Evolutionary conservation across 2,888 invertebrate species (phyloP).

Genomic region (Griposia aprilina): DNA sequence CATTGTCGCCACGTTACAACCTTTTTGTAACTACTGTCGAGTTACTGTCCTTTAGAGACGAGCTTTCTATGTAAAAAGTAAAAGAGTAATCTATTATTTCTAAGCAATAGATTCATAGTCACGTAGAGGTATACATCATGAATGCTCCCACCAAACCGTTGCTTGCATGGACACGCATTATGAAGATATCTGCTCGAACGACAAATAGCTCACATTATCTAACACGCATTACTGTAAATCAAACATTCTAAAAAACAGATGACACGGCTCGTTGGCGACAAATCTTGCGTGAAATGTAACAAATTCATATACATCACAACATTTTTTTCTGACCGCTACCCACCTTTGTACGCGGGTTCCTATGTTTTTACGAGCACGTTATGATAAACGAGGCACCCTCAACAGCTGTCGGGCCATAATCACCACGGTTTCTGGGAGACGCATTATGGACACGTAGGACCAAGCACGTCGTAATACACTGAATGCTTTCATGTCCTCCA

Average conservation of each 20-base stretch:
- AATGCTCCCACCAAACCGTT: neutral
- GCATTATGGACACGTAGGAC: slow-evolving; percentile 77
- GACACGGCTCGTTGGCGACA: slow-evolving; percentile 71
- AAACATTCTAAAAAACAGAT: slow-evolving; percentile 47
- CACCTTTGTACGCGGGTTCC: slow-evolving; percentile 74
- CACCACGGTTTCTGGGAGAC: slow-evolving; percentile 75
- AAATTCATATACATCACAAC: slow-evolving; percentile 75
- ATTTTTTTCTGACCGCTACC: slow-evolving; percentile 70
- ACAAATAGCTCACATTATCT: slow-evolving; percentile 19
- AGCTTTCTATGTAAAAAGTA: neutral
- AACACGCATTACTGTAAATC: slow-evolving; percentile 51
- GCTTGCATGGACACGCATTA: neutral
- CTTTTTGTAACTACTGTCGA: slow-evolving; percentile 31
- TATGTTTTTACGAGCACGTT: slow-evolving; percentile 78
- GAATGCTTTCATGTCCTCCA: slow-evolving; percentile 69
- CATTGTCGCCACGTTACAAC: slow-evolving; percentile 43
- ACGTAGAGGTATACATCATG: neutral
- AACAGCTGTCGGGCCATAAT: slow-evolving; percentile 69
- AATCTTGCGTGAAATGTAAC: slow-evolving; percentile 83
- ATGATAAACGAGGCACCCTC: slow-evolving; percentile 84
- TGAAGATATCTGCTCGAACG: slow-evolving; percentile 4
- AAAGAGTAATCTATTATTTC: neutral
- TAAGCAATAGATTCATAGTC: neutral
- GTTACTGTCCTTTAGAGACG: neutral
- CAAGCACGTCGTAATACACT: slow-evolving; percentile 75